Conservation (phyloP, 2,888 invertebrate genomes). For the Andrena haemorrhoa region DNA sequence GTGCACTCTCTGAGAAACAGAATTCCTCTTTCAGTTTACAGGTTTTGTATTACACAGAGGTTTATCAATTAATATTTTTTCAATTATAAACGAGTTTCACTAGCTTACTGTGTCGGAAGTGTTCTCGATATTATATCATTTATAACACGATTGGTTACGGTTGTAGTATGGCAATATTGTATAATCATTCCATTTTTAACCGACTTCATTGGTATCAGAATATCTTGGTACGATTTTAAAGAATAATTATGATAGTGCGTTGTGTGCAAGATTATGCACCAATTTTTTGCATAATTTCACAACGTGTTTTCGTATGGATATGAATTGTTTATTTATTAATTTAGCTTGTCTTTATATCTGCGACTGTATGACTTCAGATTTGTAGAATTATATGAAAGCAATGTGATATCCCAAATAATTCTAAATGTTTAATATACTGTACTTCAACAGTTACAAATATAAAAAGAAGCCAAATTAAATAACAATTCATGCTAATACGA, state of each 20-base stretch:
- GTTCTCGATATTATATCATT: not conserved
- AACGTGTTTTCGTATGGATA: no score
- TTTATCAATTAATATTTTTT: not conserved
- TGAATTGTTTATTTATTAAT: no score
- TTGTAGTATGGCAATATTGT: not conserved
- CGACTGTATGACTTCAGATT: not conserved
- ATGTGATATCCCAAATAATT: not conserved
- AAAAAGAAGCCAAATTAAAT: no score
- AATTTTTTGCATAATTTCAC: no score
- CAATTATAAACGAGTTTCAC: no score
- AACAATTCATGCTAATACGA: no score
- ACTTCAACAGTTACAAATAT: not conserved
- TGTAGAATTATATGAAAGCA: not conserved
- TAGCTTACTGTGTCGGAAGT: no score
- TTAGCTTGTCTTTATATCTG: no score
- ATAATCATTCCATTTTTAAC: not conserved
- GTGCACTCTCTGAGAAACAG: not conserved
- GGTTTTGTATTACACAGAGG: not conserved
- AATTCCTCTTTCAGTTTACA: not conserved
- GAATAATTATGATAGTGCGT: no score
- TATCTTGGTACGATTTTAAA: no score
- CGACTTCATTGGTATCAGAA: no score
- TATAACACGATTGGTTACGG: not conserved
- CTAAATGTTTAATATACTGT: not conserved
- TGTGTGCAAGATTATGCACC: no score